Conservation (phyloP, 2,888 invertebrate genomes). For the Trichopoda pennipes region DNA sequence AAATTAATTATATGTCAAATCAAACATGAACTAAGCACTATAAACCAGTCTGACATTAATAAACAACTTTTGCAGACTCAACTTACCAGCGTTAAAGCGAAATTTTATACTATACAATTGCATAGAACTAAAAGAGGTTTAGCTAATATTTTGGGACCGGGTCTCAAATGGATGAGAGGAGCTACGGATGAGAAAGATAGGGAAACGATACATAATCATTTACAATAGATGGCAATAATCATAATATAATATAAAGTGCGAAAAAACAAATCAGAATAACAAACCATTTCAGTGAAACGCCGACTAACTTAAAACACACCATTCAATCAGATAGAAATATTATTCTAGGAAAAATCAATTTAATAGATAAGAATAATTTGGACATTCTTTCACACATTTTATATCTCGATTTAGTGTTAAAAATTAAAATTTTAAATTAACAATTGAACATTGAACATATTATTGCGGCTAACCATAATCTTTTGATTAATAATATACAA, state of each 20-base stretch:
- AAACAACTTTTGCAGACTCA: no score
- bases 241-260: not conserved
- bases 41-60: no score
- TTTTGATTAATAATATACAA: not conserved
- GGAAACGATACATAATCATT: not conserved
- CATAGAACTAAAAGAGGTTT: no score
- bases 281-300: slow-evolving; percentile 10
- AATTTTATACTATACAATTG: no score
- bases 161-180: no score
- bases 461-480: slow-evolving; percentile 27
- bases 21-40: no score
- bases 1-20: no score
- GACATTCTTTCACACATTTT: slow-evolving; percentile 5
- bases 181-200: not conserved
- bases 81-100: no score
- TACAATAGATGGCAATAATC: not conserved
- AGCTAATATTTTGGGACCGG: no score
- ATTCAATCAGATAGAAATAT: not conserved
- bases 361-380: slow-evolving; percentile 18
- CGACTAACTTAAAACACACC: not conserved
- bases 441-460: slow-evolving; percentile 21
- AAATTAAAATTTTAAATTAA: slow-evolving; percentile 1
- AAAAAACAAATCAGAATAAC: slow-evolving; percentile 8
- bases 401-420: no score
- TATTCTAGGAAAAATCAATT: not conserved